These are phyloP conservation scores for Boleophthalmus pectinirostris DNA, from an alignment of 2,113 vertebrate genomes.

Conservation along the genomic window DNA sequence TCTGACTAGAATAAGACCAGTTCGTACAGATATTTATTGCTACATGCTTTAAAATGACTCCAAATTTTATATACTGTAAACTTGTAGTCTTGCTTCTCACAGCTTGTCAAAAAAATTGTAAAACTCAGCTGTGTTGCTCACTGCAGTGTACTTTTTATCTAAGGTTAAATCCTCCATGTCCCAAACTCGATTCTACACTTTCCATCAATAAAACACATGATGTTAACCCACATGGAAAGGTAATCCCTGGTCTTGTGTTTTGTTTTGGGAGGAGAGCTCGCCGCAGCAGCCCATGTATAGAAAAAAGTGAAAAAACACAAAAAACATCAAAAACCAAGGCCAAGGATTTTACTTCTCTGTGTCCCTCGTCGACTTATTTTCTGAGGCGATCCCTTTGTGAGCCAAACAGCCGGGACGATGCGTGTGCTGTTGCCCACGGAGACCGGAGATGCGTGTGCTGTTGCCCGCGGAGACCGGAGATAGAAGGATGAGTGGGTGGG, in stretches of 20 bases:
- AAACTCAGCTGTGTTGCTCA: not conserved
- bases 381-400: conserved; percentile 43
- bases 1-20: too few species aligned
- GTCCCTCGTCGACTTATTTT: conserved; percentile 29
- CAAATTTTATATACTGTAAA: too few species aligned
- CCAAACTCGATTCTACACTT: not conserved
- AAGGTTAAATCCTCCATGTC: conserved; percentile 2
- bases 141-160: not conserved
- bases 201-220: conserved; percentile 8
- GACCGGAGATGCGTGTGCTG: conserved; percentile 4
- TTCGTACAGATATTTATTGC: too few species aligned
- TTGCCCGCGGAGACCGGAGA: too few species aligned
- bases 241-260: not conserved
- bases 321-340: conserved; percentile 30
- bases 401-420: conserved; percentile 29
- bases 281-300: conserved; percentile 1
- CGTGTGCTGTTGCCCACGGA: conserved; percentile 42
- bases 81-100: too few species aligned
- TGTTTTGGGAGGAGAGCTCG: not conserved
- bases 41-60: too few species aligned
- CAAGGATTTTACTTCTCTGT: conserved; percentile 28
- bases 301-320: not conserved
- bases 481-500: too few species aligned
- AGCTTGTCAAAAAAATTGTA: too few species aligned
- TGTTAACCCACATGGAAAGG: not conserved